Evolutionary conservation across 2,113 vertebrate genomes (phyloP).

Genomic region (Mohoua ochrocephala): DNA sequence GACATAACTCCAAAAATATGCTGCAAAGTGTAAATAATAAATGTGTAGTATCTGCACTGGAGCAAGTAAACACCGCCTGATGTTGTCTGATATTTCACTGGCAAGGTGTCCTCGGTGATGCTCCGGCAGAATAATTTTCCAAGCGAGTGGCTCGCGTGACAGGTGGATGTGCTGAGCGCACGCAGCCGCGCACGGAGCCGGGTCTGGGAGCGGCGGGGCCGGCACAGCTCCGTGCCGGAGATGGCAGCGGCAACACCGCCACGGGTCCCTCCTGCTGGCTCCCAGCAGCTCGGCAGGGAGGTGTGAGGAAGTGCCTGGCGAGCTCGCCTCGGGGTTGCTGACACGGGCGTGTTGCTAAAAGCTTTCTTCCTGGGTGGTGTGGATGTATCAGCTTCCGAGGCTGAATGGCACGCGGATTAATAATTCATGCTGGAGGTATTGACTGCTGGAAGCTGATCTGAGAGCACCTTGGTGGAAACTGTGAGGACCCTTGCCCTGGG

Average conservation of each 20-base stretch:
- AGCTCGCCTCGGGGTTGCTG: neutral
- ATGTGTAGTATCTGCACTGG: constrained; percentile 58
- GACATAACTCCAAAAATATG: constrained; percentile 31
- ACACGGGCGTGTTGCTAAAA: neutral
- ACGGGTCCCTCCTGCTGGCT: neutral
- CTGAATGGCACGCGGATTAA: neutral
- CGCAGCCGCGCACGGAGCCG: neutral
- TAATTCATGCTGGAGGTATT: constrained; percentile 26
- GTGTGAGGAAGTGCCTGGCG: neutral
- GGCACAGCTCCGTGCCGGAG: neutral
- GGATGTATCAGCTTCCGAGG: neutral
- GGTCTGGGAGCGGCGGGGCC: neutral
- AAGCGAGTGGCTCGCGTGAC: constrained; percentile 29
- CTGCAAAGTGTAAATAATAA: constrained; percentile 54
- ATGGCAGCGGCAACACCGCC: neutral
- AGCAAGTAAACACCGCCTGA: constrained; percentile 52
- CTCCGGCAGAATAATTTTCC: constrained; percentile 66
- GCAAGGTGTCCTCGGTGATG: constrained; percentile 55
- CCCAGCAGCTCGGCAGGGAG: neutral
- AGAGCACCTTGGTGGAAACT: neutral
- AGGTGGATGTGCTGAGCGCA: constrained; percentile 51
- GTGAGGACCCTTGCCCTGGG: neutral
- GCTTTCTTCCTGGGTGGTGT: neutral
- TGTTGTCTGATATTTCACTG: constrained; percentile 63
- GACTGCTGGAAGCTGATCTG: neutral